Conservation (phyloP, 1,140 invertebrate species). For the Neodiprion pinetum region DNA sequence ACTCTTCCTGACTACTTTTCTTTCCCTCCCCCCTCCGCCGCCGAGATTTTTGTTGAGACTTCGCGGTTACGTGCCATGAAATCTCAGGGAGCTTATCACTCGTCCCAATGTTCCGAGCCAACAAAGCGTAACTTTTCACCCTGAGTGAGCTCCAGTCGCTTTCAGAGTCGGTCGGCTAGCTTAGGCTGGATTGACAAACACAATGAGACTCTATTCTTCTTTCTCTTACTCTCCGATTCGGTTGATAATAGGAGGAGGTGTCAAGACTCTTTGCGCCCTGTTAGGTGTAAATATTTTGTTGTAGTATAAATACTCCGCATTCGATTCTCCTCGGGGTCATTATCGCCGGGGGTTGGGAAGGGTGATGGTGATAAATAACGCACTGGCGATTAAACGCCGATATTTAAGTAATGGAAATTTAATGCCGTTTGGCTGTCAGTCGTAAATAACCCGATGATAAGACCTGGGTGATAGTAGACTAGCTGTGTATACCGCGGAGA, state of each 20-base stretch:
- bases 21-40: too few species aligned
- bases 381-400: neutral
- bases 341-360: too few species aligned
- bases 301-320: too few species aligned
- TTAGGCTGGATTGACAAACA: neutral
- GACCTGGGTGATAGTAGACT: neutral
- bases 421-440: neutral
- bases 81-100: neutral
- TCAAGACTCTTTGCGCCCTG: neutral
- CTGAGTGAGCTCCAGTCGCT: neutral
- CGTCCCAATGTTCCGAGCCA: neutral
- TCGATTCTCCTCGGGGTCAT: too few species aligned
- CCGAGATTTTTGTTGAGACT: too few species aligned
- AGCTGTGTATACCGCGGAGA: too few species aligned
- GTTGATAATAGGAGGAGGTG: too few species aligned
- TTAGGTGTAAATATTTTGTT: too few species aligned
- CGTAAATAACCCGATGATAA: conserved; percentile 2
- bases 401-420: conserved; percentile 8
- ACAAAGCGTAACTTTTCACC: conserved; percentile 5
- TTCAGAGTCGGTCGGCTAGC: neutral
- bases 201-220: neutral
- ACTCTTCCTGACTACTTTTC: too few species aligned
- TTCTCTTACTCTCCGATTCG: neutral
- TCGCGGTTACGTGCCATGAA: neutral
- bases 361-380: neutral